Evolutionary conservation across 1,140 invertebrate species (phyloP), one percentile per base, ranked within the genome.

Genomic region (Caenorhabditis remanei): DNA sequence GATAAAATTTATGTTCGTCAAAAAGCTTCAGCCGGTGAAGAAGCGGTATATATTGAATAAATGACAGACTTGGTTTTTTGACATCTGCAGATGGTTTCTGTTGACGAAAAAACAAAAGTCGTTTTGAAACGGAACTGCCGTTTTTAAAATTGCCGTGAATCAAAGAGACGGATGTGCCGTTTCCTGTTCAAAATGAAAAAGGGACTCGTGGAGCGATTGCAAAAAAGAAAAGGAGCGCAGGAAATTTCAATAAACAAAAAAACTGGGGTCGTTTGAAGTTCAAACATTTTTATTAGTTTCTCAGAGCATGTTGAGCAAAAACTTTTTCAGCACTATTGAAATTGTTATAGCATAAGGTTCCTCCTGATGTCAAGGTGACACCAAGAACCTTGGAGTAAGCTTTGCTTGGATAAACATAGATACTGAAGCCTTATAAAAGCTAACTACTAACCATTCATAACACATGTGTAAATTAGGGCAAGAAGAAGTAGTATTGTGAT

Each of bases 1-100:
- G n/a, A 79, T 79, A 71, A 46, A 79, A 79, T 50, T 79, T 79
- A 79, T 79, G 71, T 43, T 46, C 46, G 43, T 50, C 46, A 32
- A 24, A 79, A 50, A n/a, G n/a, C n/a, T n/a, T n/a, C n/a, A n/a
- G n/a, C n/a, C n/a, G 50, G 50, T 14, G 4, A 53, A 53, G 16
- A 53, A 53, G 16, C 50, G 3, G 13, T 6, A 11, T 53, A 53
- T 63, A 63, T 32, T 24, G 21, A 63, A 63, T 63, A 63, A 63
- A 63, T 63, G 32, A 63, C 61, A 21, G 11, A 32, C 32, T 8
- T 24, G 61, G 24, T 63, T 32, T 63, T 63, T 24, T 63, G 61
- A 63, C 61, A 63, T 63, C 61, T 63, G 61, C 61, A 63, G 61
- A 63, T 63, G 61, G 24, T 63, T 63, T 32, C 61, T 32, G 11